phyloP scores from a whole-genome alignment of 2,113 vertebrate genomes.

The Pseudorectes ferrugineus region DNA sequence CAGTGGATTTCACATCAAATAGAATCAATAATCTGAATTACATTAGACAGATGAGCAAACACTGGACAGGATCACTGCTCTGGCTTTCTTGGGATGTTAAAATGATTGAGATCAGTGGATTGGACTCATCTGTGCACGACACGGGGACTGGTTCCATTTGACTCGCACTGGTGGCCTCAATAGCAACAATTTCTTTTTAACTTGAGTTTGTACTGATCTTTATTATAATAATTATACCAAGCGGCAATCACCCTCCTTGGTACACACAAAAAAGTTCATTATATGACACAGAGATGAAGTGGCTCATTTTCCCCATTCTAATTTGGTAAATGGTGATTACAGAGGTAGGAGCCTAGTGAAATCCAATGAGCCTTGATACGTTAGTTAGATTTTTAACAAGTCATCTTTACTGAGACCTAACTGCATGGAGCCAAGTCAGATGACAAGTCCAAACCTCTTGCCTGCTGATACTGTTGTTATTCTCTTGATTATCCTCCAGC shows the following conservation, averaged over 20 bases:
- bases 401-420: conserved; percentile 40
- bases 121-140: background rate
- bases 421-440: conserved; percentile 29
- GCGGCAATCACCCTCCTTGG: conserved; percentile 27
- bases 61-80: background rate
- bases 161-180: background rate
- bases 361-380: conserved; percentile 45
- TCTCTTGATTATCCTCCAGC: conserved; percentile 26
- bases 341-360: conserved; percentile 53
- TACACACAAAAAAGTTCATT: conserved; percentile 55
- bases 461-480: conserved; percentile 35
- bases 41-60: conserved; percentile 40
- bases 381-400: conserved; percentile 59
- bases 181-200: conserved; percentile 33
- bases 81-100: background rate
- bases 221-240: conserved; percentile 59
- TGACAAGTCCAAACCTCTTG: conserved; percentile 19
- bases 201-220: conserved; percentile 43
- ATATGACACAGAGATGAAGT: conserved; percentile 55
- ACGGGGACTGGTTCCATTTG: background rate
- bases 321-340: conserved; percentile 63
- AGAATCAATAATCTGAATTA: conserved; percentile 34
- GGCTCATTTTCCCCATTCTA: conserved; percentile 55
- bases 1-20: conserved; percentile 35
- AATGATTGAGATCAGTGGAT: background rate